These are phyloP conservation scores for Sula dactylatra DNA, from an alignment of 2,113 vertebrate genomes.

Conservation along the genomic window DNA sequence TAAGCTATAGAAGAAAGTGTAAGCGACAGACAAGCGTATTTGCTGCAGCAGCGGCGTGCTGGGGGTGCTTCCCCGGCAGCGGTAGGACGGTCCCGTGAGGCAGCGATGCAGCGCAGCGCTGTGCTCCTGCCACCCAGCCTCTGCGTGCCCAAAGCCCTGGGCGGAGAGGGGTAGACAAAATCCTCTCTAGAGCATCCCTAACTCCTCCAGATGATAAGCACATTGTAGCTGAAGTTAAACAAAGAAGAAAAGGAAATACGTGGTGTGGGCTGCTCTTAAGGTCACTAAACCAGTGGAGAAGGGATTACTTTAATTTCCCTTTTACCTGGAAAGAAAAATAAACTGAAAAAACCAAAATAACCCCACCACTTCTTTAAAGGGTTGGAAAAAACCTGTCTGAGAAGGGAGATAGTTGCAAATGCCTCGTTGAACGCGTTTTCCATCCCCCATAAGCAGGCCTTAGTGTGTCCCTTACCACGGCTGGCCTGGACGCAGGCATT, in stretches of 20 bases:
- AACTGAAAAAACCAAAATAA: neutral
- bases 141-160: neutral
- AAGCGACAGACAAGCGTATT: neutral
- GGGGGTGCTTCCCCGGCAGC: neutral
- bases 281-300: neutral
- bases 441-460: neutral
- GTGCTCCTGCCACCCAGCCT: neutral
- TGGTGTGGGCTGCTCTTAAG: neutral
- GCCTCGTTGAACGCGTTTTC: neutral
- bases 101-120: neutral
- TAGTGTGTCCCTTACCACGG: neutral
- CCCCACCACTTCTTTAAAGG: neutral
- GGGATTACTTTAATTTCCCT: slow-evolving; percentile 25
- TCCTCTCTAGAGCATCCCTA: neutral
- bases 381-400: neutral
- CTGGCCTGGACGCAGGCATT: neutral
- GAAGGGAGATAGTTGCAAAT: neutral
- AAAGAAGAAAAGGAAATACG: neutral
- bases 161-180: neutral
- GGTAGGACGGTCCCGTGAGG: neutral
- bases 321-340: slow-evolving; percentile 63
- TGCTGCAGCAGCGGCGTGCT: neutral
- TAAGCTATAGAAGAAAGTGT: neutral
- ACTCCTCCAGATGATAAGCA: neutral
- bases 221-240: neutral